Conservation (phyloP, 2,888 invertebrate genomes). For the Eupithecia tripunctaria region DNA sequence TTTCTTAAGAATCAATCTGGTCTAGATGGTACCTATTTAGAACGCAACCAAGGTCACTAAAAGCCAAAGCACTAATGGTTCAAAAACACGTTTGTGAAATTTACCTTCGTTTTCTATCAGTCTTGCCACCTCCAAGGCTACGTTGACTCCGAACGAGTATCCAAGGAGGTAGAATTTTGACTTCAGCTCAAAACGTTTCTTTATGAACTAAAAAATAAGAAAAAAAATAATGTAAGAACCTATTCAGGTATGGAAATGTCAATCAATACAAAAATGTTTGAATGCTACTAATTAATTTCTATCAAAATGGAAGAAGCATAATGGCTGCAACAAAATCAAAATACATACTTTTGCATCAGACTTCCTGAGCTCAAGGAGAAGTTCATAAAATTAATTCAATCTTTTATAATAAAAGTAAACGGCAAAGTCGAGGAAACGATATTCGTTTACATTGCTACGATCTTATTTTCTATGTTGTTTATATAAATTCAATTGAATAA, state of each 20-base stretch:
- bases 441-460: slow-evolving; percentile 34
- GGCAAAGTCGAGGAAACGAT: slow-evolving; percentile 42
- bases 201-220: slow-evolving; percentile 38
- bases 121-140: slow-evolving; percentile 46
- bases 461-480: slow-evolving; percentile 10
- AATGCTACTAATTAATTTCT: neutral
- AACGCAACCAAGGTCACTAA: neutral
- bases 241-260: neutral
- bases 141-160: slow-evolving; percentile 50
- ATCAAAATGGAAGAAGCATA: slow-evolving; percentile 18
- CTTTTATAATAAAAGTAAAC: slow-evolving; percentile 47
- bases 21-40: neutral
- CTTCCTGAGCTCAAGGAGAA: slow-evolving; percentile 29
- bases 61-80: neutral
- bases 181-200: slow-evolving; percentile 37
- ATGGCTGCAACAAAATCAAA: slow-evolving; percentile 32
- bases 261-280: neutral
- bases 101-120: slow-evolving; percentile 42
- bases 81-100: neutral
- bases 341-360: slow-evolving; percentile 37
- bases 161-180: slow-evolving; percentile 46
- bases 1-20: too few relatives aligned
- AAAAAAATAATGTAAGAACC: neutral
- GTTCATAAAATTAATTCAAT: slow-evolving; percentile 48
- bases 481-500: neutral